These are phyloP conservation scores for Panurus biarmicus DNA, from an alignment of 2,113 vertebrate species.

Conservation along the genomic window DNA sequence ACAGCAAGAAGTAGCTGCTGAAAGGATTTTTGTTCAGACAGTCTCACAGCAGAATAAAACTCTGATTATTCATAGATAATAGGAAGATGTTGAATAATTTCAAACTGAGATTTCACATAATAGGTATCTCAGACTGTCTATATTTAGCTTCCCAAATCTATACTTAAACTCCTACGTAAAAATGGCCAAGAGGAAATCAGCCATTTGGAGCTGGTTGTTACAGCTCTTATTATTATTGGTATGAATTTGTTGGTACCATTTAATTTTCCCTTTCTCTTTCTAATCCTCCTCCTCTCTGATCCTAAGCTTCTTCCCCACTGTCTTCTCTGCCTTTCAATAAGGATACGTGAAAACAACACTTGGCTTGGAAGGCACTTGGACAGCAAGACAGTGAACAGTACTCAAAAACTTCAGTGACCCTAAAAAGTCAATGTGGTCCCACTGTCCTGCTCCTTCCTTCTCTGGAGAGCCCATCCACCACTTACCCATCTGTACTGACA, in stretches of 20 bases:
- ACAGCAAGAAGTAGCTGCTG: background rate
- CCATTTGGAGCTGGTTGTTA: background rate
- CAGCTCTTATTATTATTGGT: rapidly evolving
- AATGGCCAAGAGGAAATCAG: background rate
- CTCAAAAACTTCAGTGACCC: background rate
- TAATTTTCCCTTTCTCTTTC: background rate
- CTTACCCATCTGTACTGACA: background rate
- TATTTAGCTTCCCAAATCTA: background rate
- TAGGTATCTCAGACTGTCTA: background rate
- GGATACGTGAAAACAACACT: rapidly evolving
- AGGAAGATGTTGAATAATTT: constrained; percentile 8
- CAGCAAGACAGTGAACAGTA: background rate
- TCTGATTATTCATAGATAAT: background rate
- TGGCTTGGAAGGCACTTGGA: background rate
- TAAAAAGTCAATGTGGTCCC: no score
- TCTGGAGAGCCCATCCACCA: background rate
- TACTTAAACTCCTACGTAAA: background rate
- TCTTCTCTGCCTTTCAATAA: background rate
- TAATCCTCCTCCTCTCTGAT: background rate
- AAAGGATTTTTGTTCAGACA: background rate
- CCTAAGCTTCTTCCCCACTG: background rate
- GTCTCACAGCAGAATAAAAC: background rate
- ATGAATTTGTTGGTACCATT: background rate
- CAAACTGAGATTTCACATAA: background rate
- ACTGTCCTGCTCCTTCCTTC: background rate